Base-by-base conservation (phyloP, 2,113 vertebrate genomes). In the Rutilus rutilus region DNA sequence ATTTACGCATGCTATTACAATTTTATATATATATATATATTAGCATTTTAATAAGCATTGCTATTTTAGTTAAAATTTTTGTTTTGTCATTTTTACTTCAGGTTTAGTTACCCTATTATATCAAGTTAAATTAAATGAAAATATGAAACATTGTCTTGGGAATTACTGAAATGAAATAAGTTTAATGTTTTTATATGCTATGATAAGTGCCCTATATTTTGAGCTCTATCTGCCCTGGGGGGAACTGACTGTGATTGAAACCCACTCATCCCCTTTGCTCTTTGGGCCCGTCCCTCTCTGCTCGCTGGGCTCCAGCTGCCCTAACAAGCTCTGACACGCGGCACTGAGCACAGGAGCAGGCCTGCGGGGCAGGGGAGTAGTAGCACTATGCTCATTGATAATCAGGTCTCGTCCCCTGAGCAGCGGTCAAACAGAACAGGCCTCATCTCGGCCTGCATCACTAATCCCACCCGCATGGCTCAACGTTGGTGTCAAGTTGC, bases 341-440 rank as follows among this genome's bases (percentile, higher is more conserved):
- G 88, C 50, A 87, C 74, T 82, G 57, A 76, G 80, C 90, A 86
- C 87, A 81, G 77, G 88, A 88, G 84, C 75, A 73, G 60, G 86
- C 85, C 90, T 87, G 87, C 69, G 17, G 87, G 78, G 33, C 73
- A 54, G 82, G 78, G 57, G 77, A 59, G 47, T 47, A 75, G 83
- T 83, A 85, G 59, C 69, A 60, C 85, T 75, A 76, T 71, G 82
- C 90, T 92, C 91, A 92, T 92, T 92, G 90, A 85, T 90, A 92
- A 90, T 88, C 91, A 88, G 88, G 88, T 85, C 89, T 90, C 86
- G 85, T 91, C 84, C 86, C 86, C 52, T 64, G 85, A 86, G 89
- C 90, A 87, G 86, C 86, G 90, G 90, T 90, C 91, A 90, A 88
- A 90, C 84, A 90, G 89, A 87, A 90, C 89, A 87, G 75, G 15